Evolutionary conservation across 37 sponge, comb jelly and placozoan genomes (phyloP).

Genomic region (Halisarca cf. caerulea): DNA sequence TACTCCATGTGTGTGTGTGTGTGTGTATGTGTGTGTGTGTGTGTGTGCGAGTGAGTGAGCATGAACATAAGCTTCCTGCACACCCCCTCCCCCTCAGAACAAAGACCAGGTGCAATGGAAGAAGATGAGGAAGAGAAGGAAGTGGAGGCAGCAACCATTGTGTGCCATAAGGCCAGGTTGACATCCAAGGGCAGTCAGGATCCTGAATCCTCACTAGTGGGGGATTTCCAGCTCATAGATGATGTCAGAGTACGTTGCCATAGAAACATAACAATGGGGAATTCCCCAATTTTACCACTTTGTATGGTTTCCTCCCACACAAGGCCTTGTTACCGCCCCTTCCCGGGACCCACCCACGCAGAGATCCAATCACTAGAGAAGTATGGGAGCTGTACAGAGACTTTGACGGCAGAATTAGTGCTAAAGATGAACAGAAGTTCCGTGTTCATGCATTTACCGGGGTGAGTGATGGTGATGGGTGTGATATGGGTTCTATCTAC

Average conservation of each 20-base stretch:
- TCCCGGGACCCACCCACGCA: constrained; percentile 24
- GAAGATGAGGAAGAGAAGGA: constrained; percentile 50
- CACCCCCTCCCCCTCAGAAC: too few species aligned
- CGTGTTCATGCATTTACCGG: constrained; percentile 73
- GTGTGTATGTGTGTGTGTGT: constrained; percentile 27
- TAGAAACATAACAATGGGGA: neutral
- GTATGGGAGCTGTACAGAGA: constrained; percentile 85
- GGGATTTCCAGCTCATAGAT: constrained; percentile 73
- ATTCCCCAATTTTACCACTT: neutral
- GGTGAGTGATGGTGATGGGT: constrained; percentile 45
- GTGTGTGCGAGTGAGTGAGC: neutral
- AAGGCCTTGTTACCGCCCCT: constrained; percentile 66
- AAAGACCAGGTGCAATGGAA: constrained; percentile 29
- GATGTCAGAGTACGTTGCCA: constrained; percentile 56
- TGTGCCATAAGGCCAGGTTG: neutral
- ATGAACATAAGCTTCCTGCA: neutral
- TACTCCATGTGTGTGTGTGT: neutral
- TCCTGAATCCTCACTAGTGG: constrained; percentile 65
- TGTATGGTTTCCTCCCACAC: neutral
- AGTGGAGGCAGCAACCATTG: constrained; percentile 54
- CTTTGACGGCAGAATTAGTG: constrained; percentile 55
- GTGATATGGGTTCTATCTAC: too few species aligned
- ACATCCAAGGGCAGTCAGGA: constrained; percentile 1
- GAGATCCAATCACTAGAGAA: constrained; percentile 53
- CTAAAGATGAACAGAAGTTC: constrained; percentile 45